phyloP scores from a whole-genome alignment of 1,140 invertebrate species.

The Anastrepha ludens region DNA sequence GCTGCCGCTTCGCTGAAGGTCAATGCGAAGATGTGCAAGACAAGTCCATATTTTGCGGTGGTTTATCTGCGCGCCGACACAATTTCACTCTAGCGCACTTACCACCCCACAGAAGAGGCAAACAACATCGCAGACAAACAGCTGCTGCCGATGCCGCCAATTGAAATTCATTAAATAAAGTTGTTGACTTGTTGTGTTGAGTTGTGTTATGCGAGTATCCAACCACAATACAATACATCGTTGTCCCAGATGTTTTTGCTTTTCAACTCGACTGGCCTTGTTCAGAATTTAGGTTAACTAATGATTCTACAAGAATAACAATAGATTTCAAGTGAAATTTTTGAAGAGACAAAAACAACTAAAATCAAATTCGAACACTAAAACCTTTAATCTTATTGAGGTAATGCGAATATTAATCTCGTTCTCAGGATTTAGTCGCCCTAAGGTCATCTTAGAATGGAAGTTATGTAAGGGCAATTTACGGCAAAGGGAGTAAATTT shows the following conservation, averaged over 20 bases:
- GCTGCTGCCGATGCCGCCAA: not conserved
- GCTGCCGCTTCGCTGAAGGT: slow-evolving; percentile 11
- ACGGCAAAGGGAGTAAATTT: too few relatives aligned
- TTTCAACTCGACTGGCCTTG: too few relatives aligned
- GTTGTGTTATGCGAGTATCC: not conserved
- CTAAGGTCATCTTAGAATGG: too few relatives aligned
- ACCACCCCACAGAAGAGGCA: not conserved
- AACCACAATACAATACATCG: not conserved
- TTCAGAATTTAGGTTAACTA: too few relatives aligned
- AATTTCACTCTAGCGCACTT: not conserved
- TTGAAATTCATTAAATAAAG: slow-evolving; percentile 43
- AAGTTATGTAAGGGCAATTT: too few relatives aligned
- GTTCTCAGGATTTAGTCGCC: too few relatives aligned
- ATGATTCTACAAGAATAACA: too few relatives aligned
- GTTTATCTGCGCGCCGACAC: slow-evolving; percentile 19
- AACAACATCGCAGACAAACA: not conserved
- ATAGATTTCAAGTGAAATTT: too few relatives aligned
- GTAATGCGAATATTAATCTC: too few relatives aligned
- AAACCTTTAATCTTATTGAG: too few relatives aligned
- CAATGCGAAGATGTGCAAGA: slow-evolving; percentile 7
- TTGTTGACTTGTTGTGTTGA: not conserved
- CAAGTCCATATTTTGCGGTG: slow-evolving; percentile 17
- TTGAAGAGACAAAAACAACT: too few relatives aligned
- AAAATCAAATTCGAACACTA: too few relatives aligned
- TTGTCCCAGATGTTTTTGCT: not conserved